Evolutionary conservation across 1,140 invertebrate genomes (phyloP).

Genomic region (Micrasema longulum): DNA sequence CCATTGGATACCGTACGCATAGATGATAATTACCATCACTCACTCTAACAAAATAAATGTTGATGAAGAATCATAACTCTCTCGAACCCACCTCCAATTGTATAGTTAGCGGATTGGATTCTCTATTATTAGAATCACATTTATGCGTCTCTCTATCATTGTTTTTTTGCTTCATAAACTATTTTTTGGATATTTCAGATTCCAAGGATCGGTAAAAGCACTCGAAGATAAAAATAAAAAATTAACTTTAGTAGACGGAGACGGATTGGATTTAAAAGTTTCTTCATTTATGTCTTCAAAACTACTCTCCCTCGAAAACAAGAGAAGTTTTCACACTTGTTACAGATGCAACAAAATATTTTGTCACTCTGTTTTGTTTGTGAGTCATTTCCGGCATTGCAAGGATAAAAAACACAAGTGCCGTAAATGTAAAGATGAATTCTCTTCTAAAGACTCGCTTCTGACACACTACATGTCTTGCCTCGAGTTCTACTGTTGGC

Average conservation of each 20-base stretch:
- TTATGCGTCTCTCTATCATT: no score
- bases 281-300: not conserved
- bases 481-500: not conserved
- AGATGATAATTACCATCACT: no score
- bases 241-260: constrained; percentile 10
- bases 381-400: not conserved
- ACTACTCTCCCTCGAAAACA: not conserved
- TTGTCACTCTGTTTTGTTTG: not conserved
- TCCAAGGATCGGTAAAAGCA: constrained; percentile 17
- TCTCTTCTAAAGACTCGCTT: not conserved
- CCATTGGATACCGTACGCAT: no score
- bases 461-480: not conserved
- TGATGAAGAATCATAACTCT: no score
- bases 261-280: not conserved
- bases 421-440: not conserved
- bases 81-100: no score
- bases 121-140: no score
- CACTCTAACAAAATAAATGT: no score
- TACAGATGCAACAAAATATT: not conserved
- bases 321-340: not conserved
- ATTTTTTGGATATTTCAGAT: constrained; percentile 24
- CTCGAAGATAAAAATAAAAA: constrained; percentile 1
- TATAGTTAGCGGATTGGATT: no score
- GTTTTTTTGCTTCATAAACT: constrained; percentile 11
- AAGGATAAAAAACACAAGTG: not conserved